phyloP scores from a whole-genome alignment of 2,797 vertebrate genomes.

The Hypotaenidia philippensis region DNA sequence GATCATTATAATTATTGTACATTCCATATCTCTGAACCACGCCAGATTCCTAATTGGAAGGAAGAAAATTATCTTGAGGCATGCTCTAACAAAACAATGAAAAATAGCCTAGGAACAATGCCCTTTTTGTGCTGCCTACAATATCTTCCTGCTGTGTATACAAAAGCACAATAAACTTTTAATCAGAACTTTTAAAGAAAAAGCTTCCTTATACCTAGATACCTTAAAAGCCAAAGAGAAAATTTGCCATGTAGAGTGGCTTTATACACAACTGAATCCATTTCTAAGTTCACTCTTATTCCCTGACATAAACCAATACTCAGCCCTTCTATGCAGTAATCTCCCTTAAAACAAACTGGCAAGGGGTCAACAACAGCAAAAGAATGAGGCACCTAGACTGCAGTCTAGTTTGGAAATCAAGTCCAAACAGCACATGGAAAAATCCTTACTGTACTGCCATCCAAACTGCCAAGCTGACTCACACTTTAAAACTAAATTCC shows the following conservation, averaged over 20 bases:
- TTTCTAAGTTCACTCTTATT: slow-evolving; percentile 16
- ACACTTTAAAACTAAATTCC: slow-evolving; percentile 34
- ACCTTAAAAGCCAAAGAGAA: not conserved
- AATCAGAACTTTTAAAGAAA: slow-evolving; percentile 20
- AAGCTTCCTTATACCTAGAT: not conserved
- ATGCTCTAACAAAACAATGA: slow-evolving; percentile 56
- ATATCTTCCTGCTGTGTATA: not conserved
- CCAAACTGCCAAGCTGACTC: slow-evolving; percentile 15
- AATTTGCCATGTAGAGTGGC: not conserved
- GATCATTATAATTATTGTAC: slow-evolving; percentile 67
- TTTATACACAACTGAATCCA: not conserved
- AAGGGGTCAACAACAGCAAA: not conserved
- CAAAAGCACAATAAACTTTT: slow-evolving; percentile 2
- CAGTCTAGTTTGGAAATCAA: not conserved
- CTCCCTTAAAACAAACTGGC: not conserved
- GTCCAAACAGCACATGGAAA: not conserved
- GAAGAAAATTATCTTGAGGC: slow-evolving; percentile 66
- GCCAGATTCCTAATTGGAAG: slow-evolving; percentile 57
- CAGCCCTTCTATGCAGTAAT: not conserved
- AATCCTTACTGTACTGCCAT: not conserved
- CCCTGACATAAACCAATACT: not conserved
- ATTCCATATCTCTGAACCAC: slow-evolving; percentile 58
- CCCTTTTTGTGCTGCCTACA: slow-evolving; percentile 23
- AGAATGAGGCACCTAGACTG: not conserved
- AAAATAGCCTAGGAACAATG: slow-evolving; percentile 60